These are phyloP conservation scores for Azemiops feae DNA, from an alignment of 2,113 vertebrate species.

Conservation along the genomic window DNA sequence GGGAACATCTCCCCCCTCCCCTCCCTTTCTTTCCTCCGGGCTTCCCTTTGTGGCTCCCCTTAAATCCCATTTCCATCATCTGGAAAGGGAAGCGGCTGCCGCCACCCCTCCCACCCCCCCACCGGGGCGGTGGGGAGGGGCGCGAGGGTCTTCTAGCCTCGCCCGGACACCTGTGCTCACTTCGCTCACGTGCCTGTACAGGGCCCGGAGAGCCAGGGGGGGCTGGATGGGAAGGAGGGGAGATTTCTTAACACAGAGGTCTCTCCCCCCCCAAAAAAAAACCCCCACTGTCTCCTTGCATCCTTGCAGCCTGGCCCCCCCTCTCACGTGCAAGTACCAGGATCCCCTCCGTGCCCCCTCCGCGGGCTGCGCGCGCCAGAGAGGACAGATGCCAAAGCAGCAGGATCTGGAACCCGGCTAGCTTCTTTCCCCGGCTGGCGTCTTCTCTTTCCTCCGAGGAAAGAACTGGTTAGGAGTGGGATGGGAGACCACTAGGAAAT, in stretches of 20 bases:
- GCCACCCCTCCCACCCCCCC: not conserved
- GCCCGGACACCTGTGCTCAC: conserved; percentile 60
- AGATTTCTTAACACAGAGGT: not conserved
- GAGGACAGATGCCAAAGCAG: not conserved
- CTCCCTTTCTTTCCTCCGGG: not conserved
- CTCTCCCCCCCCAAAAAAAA: not conserved
- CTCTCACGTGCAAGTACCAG: not conserved
- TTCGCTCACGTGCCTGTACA: conserved; percentile 79
- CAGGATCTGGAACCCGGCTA: too few species aligned
- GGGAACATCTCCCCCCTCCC: not conserved
- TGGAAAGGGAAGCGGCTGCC: not conserved
- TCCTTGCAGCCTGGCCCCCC: not conserved
- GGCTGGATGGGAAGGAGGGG: fast-evolving
- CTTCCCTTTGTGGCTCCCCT: conserved; percentile 27
- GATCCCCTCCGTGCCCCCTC: not conserved
- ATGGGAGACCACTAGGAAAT: too few species aligned
- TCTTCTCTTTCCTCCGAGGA: too few species aligned
- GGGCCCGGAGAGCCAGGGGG: not conserved
- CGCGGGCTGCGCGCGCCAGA: not conserved
- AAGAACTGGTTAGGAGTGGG: too few species aligned
- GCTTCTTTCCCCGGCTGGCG: too few species aligned
- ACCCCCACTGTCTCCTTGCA: not conserved
- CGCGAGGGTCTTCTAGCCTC: conserved; percentile 12
- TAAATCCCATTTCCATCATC: conserved; percentile 51
- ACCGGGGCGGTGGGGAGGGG: not conserved